Evolutionary conservation across 2,797 vertebrate genomes (phyloP), one percentile per base, ranked within the genome.

Genomic region (Sternarchorhynchus goeldii): DNA sequence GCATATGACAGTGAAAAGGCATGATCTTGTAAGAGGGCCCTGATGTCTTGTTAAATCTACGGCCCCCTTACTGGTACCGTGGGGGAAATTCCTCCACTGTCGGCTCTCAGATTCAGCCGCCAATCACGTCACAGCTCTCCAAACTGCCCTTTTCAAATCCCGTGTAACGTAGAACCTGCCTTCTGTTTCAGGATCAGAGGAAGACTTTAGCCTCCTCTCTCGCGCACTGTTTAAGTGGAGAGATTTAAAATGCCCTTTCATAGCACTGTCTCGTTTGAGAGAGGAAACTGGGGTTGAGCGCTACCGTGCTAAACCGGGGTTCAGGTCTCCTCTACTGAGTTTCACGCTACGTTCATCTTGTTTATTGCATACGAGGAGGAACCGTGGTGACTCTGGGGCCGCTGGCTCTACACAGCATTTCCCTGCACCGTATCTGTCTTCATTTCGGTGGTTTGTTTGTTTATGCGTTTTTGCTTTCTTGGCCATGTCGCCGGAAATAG

Each of bases 91-190:
- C 65, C 67, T 80, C 70, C 14, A 25, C 71, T 53, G 72, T 73
- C 75, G 77, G 67, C 55, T 70, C 74, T 78, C 77, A n/a, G 41
- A 63, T 60, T 34, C 56, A 69, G 64, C 3, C 83, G 81, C 82
- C 84, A 80, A 84, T 90, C 89, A 88, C 83, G 76, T 86, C 82
- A 83, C 82, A 73, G 85, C 81, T 78, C 83, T 74, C 74, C 16
- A 64, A 86, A 77, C 73, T 88, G 85, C 87, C 83, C 87, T 90
- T 89, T 89, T 90, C 81, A 87, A 75, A 89, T 87, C 83, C 70
- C 29, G 34, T 86, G 86, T 86, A 86, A 88, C 85, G 88, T 88
- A 84, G 88, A 85, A 87, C 83, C 84, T 83, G 84, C 82, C 87
- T 84, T 82, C 79, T 72, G 77, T 81, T 77, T 55, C 67, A 76